Evolutionary conservation across 2,888 invertebrate genomes (phyloP).

Genomic region (Plagiodera versicolora): DNA sequence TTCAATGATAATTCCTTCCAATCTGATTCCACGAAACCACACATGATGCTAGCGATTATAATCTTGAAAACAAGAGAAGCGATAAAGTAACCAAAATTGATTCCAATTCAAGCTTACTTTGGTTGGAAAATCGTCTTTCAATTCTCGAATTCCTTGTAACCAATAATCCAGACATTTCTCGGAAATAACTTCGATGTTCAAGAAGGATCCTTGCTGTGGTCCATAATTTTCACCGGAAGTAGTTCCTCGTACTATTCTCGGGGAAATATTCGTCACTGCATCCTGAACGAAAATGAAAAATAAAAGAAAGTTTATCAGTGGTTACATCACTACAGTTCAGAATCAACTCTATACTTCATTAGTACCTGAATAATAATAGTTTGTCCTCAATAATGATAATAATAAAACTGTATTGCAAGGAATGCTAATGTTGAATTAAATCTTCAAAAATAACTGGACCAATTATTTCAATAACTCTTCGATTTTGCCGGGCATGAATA

Average conservation of each 20-base stretch:
- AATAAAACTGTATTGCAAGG: no score
- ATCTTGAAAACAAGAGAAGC: constrained; percentile 61
- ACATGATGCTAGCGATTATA: constrained; percentile 95
- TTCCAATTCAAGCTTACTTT: constrained; percentile 61
- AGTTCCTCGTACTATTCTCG: constrained; percentile 91
- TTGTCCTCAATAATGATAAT: no score
- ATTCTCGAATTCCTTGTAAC: constrained; percentile 83
- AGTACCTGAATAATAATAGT: no score
- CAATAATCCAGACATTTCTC: constrained; percentile 95
- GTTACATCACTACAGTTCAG: no score
- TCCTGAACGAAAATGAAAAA: no score
- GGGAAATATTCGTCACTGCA: constrained; percentile 94
- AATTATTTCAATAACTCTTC: no score
- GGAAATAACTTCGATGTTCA: constrained; percentile 97
- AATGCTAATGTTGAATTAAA: no score
- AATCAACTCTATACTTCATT: no score
- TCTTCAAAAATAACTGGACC: no score
- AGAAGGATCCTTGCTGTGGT: constrained; percentile 94
- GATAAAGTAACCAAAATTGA: not conserved
- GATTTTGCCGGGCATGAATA: no score
- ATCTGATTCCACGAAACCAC: constrained; percentile 80
- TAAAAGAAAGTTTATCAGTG: no score
- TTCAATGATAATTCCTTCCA: constrained; percentile 81
- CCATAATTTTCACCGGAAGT: constrained; percentile 91
- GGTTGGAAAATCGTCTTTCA: constrained; percentile 89